These are phyloP conservation scores for Chrysolina americana DNA, from an alignment of 2,888 invertebrate genomes.

Conservation along the genomic window DNA sequence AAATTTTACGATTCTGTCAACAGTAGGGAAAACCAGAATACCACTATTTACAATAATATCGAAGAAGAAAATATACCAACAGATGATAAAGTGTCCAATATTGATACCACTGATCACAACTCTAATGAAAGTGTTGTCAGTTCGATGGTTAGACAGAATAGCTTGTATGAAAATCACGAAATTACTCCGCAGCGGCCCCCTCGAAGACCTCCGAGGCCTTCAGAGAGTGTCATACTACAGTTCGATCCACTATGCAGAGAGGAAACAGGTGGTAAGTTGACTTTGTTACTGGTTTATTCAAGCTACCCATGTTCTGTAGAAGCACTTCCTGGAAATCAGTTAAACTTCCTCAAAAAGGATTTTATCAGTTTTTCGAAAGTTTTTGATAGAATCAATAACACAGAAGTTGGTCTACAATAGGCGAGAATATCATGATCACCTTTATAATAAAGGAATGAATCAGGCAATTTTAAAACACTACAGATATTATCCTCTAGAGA, in stretches of 20 bases:
- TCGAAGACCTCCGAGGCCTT: constrained; percentile 56
- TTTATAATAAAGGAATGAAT: too few relatives aligned
- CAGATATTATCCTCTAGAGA: too few relatives aligned
- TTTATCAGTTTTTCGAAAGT: too few relatives aligned
- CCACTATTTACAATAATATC: constrained; percentile 52
- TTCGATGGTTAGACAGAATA: constrained; percentile 60
- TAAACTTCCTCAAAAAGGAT: too few relatives aligned
- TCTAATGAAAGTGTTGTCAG: constrained; percentile 48
- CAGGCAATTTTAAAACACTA: too few relatives aligned
- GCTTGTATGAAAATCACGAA: constrained; percentile 70
- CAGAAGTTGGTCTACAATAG: too few relatives aligned
- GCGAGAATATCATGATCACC: too few relatives aligned
- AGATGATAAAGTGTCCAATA: constrained; percentile 48
- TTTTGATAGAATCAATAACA: too few relatives aligned
- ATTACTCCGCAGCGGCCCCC: constrained; percentile 61
- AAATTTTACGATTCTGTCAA: constrained; percentile 70
- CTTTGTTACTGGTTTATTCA: background rate
- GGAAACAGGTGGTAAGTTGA: constrained; percentile 47
- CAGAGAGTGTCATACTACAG: constrained; percentile 79
- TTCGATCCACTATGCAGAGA: constrained; percentile 76
- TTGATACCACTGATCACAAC: constrained; percentile 48
- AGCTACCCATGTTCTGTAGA: background rate
- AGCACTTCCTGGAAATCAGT: background rate
- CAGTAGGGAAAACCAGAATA: constrained; percentile 46
- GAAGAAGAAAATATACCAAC: constrained; percentile 32